These are phyloP conservation scores for Adelosebastes latens DNA, from an alignment of 2,797 vertebrate genomes.

Conservation along the genomic window DNA sequence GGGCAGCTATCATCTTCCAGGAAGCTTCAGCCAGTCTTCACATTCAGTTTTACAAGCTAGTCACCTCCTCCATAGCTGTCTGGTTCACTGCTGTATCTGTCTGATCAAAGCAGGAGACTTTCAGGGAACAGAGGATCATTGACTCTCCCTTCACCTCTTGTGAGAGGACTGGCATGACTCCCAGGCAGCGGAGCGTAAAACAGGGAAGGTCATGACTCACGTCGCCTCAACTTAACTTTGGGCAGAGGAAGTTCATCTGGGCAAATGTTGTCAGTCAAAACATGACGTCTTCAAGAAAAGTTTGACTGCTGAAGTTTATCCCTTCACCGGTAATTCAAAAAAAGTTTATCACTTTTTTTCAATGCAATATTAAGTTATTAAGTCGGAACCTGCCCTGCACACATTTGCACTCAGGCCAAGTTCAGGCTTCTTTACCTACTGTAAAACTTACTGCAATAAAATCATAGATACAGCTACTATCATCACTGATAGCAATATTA, in stretches of 20 bases:
- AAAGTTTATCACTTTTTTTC: background rate
- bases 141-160: conserved; percentile 13
- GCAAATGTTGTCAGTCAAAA: background rate
- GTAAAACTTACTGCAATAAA: conserved; percentile 7
- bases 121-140: background rate
- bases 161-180: conserved; percentile 5
- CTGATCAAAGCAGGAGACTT: conserved; percentile 5
- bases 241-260: background rate
- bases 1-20: background rate
- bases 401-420: background rate
- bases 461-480: background rate
- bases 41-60: background rate
- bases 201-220: background rate
- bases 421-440: background rate
- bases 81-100: background rate
- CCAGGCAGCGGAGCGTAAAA: background rate
- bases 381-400: background rate
- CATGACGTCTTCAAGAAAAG: background rate
- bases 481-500: background rate
- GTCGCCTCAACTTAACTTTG: background rate
- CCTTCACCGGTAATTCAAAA: background rate
- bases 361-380: background rate
- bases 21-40: background rate
- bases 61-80: background rate
- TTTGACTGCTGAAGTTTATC: background rate